A percentile compares a stretch with the other conserved stretches of the same genome.
Evolutionary conservation across 2,113 vertebrate genomes (phyloP).

Genomic region (Todiramphus saurophagus): DNA sequence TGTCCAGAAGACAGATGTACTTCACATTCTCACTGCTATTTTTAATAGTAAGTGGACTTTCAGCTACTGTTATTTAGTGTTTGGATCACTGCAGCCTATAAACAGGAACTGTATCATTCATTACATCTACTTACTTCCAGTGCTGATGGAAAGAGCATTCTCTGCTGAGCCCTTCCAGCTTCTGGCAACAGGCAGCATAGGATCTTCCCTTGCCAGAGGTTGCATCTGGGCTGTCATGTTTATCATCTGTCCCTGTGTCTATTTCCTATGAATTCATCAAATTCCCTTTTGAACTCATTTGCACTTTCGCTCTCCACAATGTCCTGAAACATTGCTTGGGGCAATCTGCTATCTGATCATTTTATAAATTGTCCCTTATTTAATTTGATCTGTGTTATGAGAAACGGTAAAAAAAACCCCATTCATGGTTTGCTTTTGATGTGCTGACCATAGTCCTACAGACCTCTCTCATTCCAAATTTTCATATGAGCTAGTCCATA

Average conservation of each 20-base stretch:
- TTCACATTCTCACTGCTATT: slow-evolving; percentile 23
- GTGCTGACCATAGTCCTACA: neutral
- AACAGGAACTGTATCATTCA: neutral
- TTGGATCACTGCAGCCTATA: neutral
- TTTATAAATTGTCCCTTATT: neutral
- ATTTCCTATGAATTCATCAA: neutral
- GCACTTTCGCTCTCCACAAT: neutral
- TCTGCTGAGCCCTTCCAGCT: neutral
- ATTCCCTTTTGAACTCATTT: neutral
- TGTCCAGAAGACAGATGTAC: neutral
- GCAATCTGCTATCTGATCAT: neutral
- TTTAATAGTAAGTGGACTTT: neutral
- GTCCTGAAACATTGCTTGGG: neutral
- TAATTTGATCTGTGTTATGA: neutral
- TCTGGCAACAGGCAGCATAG: neutral
- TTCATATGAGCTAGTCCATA: neutral
- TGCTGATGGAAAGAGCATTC: neutral
- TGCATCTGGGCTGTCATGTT: neutral
- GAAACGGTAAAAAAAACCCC: neutral
- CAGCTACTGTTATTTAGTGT: neutral
- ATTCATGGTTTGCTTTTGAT: neutral
- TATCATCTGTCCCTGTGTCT: neutral
- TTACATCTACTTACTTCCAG: neutral
- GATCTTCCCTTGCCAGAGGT: neutral
- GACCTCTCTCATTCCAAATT: neutral